Conservation (phyloP, 2,888 invertebrate species). For the Amphipyra berbera region DNA sequence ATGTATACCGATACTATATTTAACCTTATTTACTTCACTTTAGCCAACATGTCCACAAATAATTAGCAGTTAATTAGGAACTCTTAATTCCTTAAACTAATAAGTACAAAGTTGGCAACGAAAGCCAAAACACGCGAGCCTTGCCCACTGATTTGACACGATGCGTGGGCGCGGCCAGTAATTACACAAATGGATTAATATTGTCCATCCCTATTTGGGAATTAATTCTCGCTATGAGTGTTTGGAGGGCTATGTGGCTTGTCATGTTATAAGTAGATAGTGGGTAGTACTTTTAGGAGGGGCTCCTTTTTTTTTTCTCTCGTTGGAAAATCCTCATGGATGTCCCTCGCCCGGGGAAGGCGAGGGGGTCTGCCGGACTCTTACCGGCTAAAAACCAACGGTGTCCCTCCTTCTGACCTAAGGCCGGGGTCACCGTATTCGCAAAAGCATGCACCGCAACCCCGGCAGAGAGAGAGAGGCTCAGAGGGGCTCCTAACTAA, state of each 20-base stretch:
- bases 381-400: no score
- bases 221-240: conserved; percentile 45
- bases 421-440: no score
- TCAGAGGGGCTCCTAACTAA: no score
- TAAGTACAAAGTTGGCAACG: conserved; percentile 41
- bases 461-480: no score
- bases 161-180: conserved; percentile 60
- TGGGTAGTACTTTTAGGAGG: neutral
- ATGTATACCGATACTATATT: no score
- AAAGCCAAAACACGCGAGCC: conserved; percentile 55
- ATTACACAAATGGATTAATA: conserved; percentile 78
- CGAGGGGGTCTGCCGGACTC: no score
- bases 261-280: conserved; percentile 22
- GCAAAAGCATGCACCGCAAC: no score
- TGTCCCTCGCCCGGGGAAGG: no score
- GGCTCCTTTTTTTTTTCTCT: no score
- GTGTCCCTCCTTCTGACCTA: no score
- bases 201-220: conserved; percentile 62
- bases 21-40: no score
- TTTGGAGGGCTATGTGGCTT: neutral
- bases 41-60: conserved; percentile 2
- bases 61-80: conserved; percentile 42
- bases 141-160: conserved; percentile 60
- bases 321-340: no score
- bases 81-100: conserved; percentile 45